These are phyloP conservation scores for Puffinus mauretanicus DNA, from an alignment of 2,113 vertebrate genomes.

Conservation along the genomic window DNA sequence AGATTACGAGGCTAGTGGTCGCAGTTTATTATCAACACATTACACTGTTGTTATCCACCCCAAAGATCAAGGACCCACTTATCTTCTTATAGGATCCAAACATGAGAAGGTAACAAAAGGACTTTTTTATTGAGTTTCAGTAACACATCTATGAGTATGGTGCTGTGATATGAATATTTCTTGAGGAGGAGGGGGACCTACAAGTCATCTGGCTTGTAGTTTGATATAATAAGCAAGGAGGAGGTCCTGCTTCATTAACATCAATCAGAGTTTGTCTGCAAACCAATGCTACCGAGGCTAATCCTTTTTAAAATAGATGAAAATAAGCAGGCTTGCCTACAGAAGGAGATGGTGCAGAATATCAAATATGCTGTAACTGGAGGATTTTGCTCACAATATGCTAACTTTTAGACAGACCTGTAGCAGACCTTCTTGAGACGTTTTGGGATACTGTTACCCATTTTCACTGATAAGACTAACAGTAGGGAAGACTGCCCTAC, in stretches of 20 bases:
- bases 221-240: not conserved
- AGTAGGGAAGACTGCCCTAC: not conserved
- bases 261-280: not conserved
- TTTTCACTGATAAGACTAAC: not conserved
- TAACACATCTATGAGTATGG: not conserved
- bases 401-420: not conserved
- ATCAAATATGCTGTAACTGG: not conserved
- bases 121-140: not conserved
- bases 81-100: conserved; percentile 88
- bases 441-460: not conserved
- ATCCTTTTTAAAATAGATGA: not conserved
- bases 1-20: conserved; percentile 83
- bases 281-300: not conserved
- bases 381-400: not conserved
- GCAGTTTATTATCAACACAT: conserved; percentile 79
- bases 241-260: not conserved
- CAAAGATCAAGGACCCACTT: conserved; percentile 88
- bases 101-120: conserved; percentile 85
- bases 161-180: not conserved
- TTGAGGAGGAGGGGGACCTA: not conserved
- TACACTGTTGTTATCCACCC: conserved; percentile 88
- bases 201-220: not conserved
- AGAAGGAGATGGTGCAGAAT: not conserved
- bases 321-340: not conserved
- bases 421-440: not conserved